Base-by-base conservation (phyloP, 2,888 invertebrate genomes). In the Therioaphis trifolii region DNA sequence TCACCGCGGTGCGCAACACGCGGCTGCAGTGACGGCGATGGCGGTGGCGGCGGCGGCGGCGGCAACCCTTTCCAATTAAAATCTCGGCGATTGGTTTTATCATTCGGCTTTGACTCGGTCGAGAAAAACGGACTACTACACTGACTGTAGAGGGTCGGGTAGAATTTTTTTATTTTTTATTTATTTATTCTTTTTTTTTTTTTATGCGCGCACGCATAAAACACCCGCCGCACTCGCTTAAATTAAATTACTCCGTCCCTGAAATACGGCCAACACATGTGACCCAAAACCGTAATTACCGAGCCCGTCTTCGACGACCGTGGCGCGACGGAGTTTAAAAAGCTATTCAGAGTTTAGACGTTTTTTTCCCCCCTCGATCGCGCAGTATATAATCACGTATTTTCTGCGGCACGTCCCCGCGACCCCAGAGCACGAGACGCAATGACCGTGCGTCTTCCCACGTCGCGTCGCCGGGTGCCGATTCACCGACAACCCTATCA, bases 61-160 rank as follows among this genome's bases (percentile, higher is more conserved):
- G 74, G 18, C 82, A 82, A 82, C 82, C 82, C 82, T 82, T 82
- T 74, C 63, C 82, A 82, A 82, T 82, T 82, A 82, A 82, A 82
- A 82, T 82, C 82, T 74, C 63, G 35, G 82, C 40, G 74, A 82
- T 82, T 82, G 82, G 82, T 82, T 82, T 82, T 82, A 78, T 82
- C 46, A 63, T 82, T 82, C 66, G 74, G 82, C 63, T 74, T 66
- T 82, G 82, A 82, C 72, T 74, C 66, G 35, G 63, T 3, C 52
- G 55, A 21, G 43, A 61, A 24, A 55, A 46, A 72, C 46, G 29
- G 63, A 29, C 29, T 29, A 71, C 46, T 58, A n/a, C 61, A 49
- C 21, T 12, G n/a, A 9, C n/a, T 5, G n/a, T 40, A 0, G 71
- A 58, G 71, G 9, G 55, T 14, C 1, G 29, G 72, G 27, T 18